These are phyloP conservation scores for Stictocephala bisonia DNA, from an alignment of 2,888 invertebrate species.

Conservation along the genomic window DNA sequence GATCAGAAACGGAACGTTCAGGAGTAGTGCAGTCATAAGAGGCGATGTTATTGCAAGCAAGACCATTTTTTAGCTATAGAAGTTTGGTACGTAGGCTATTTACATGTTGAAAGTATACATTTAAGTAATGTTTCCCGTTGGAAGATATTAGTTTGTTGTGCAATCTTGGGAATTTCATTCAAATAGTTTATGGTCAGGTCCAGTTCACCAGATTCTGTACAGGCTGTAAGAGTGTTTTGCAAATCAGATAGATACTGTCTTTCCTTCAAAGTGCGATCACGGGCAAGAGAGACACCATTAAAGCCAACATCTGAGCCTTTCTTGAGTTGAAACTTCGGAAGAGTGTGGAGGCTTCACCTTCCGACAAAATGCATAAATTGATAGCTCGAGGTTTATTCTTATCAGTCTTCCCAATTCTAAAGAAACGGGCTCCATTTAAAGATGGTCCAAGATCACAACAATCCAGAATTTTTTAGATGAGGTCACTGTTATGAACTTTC, in stretches of 20 bases:
- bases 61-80: neutral
- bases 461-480: neutral
- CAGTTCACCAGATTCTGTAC: no score
- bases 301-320: no score
- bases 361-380: neutral
- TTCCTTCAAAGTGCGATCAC: slow-evolving; percentile 1
- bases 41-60: neutral
- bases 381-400: neutral
- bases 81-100: neutral
- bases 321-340: neutral
- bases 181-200: no score
- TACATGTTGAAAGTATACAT: no score
- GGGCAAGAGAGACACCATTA: neutral
- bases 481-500: neutral
- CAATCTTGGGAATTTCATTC: slow-evolving; percentile 1
- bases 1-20: neutral
- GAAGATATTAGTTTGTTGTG: neutral
- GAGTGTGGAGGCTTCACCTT: neutral
- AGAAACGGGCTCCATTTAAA: neutral
- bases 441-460: neutral
- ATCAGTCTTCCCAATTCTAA: neutral
- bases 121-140: no score
- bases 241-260: neutral
- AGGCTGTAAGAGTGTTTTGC: no score
- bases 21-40: neutral